phyloP scores from a whole-genome alignment of 1,140 invertebrate genomes.

The Meloidogyne hapla region DNA sequence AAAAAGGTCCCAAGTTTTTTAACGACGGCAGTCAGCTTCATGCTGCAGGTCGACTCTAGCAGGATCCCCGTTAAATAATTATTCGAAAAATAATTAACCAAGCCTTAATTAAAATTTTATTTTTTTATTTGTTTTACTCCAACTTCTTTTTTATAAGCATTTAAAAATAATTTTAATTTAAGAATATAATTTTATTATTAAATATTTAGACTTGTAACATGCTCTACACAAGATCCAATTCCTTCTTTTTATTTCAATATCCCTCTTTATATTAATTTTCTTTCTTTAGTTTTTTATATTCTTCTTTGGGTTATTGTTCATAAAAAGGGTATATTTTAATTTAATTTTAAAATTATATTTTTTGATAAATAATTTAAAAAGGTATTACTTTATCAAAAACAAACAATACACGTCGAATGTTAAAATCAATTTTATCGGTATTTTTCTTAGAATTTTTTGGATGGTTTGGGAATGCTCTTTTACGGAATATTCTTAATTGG shows the following conservation, averaged over 20 bases:
- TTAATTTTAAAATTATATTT: no score
- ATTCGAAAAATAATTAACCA: no score
- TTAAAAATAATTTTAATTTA: no score
- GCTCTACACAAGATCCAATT: neutral
- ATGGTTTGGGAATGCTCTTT: conserved; percentile 11
- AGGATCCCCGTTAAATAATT: no score
- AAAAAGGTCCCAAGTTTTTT: no score
- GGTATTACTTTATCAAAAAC: neutral
- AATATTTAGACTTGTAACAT: conserved; percentile 5
- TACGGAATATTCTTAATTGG: conserved; percentile 10
- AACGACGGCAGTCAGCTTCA: no score
- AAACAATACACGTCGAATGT: neutral
- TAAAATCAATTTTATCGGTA: conserved; percentile 6
- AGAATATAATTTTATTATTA: no score
- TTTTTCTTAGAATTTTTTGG: conserved; percentile 16
- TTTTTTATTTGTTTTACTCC: no score
- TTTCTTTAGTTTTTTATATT: conserved; percentile 11
- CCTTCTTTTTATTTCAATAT: conserved; percentile 8
- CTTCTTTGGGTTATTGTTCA: conserved; percentile 7
- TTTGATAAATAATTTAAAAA: neutral
- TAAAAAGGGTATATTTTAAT: neutral
- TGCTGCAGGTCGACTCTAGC: no score
- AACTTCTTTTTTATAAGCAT: no score
- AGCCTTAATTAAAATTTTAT: no score
- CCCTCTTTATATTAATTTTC: conserved; percentile 9